Base-by-base conservation (phyloP, 1,140 invertebrate genomes). In the Nautilus pompilius region DNA sequence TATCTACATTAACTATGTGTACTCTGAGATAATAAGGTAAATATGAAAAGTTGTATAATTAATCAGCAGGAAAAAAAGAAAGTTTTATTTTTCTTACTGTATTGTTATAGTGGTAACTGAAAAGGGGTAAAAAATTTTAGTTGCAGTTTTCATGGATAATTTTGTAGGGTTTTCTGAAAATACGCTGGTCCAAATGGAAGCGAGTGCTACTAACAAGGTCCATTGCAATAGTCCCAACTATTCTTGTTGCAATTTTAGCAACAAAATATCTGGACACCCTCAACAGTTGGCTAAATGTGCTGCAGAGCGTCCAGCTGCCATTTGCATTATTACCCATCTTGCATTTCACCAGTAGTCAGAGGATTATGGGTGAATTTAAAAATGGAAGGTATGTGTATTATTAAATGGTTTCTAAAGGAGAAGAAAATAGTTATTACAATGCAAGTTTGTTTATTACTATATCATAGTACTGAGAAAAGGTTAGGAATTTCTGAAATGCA, bases 121-220 rank as follows among this genome's bases (percentile, higher is more conserved):
- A n/a, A n/a, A n/a, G n/a, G n/a, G n/a, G n/a, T n/a, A n/a, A 17
- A 26, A 46, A 24, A 45, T 20, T 17, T 5, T 46, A 5, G 10
- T 59, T 59, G 0, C 5, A 24, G 17, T 15, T 28, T 13, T 55
- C 17, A n/a, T n/a, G 30, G 34, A 41, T 22, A 15, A 33, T 60
- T 20, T 77, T 79, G 5, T 65, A 89, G 87, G 93, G 94, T 4
- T 96, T 96, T 76, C 80, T 96, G 5, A 91, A 94, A 76, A 84
- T 96, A 8, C 87, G 89, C 74, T 95, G 93, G 93, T 86, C 89
- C 0, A 85, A 91, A 49, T 96, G 93, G 93, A 91, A 92, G 75
- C 81, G 93, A 83, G 91, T 95, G 3, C 80, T 95, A 5, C 86
- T 93, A 56, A 96, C 93, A 0, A 86, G 93, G 66, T 87, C 89